Evolutionary conservation across 1,140 invertebrate species (phyloP).

Genomic region (Globodera rostochiensis): DNA sequence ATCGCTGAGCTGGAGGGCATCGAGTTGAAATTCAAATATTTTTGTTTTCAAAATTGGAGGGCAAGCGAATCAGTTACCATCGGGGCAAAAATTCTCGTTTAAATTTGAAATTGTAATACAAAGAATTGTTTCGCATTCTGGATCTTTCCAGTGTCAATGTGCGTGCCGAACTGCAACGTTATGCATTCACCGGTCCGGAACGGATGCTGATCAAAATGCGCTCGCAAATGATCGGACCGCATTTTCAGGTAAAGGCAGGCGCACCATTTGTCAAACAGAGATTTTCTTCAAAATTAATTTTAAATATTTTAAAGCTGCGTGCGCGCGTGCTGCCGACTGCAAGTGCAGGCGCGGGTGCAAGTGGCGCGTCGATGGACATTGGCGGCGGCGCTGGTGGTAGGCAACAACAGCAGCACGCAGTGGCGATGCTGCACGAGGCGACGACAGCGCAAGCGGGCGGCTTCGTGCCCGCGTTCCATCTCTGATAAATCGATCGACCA

Average conservation of each 20-base stretch:
- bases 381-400: background rate
- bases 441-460: background rate
- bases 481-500: background rate
- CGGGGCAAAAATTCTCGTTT: background rate
- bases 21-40: slow-evolving; percentile 33
- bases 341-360: too few relatives aligned
- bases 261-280: too few relatives aligned
- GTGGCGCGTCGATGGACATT: too few relatives aligned
- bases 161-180: slow-evolving; percentile 38
- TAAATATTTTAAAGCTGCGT: slow-evolving; percentile 40
- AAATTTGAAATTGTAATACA: background rate
- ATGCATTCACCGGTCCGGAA: slow-evolving; percentile 45
- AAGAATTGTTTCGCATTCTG: background rate
- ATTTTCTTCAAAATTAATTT: too few relatives aligned
- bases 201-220: slow-evolving; percentile 46
- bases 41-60: background rate
- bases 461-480: slow-evolving; percentile 9
- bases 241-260: too few relatives aligned
- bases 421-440: background rate
- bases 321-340: slow-evolving; percentile 32
- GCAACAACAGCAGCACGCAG: background rate
- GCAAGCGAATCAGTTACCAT: background rate
- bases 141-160: slow-evolving; percentile 32
- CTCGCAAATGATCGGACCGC: slow-evolving; percentile 36
- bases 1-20: slow-evolving; percentile 43